phyloP scores from a whole-genome alignment of 2,888 invertebrate species.

The Phortica magna region DNA sequence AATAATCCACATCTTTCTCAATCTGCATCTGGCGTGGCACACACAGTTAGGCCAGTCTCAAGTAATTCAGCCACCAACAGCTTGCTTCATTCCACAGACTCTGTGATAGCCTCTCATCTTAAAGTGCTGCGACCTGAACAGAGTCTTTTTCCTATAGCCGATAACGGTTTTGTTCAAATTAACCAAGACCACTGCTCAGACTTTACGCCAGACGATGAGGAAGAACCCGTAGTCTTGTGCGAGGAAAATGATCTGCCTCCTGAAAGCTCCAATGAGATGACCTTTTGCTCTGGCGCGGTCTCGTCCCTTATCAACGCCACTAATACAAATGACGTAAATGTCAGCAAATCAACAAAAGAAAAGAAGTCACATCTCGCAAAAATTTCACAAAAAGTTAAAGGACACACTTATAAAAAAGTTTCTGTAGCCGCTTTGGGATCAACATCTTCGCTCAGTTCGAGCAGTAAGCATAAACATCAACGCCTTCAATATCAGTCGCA shows the following conservation, averaged over 20 bases:
- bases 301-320: slow-evolving; percentile 27
- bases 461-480: slow-evolving; percentile 72
- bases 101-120: slow-evolving; percentile 29
- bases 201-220: slow-evolving; percentile 77
- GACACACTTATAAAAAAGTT: slow-evolving; percentile 76
- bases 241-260: slow-evolving; percentile 59
- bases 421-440: slow-evolving; percentile 65
- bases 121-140: slow-evolving; percentile 47
- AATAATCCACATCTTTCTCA: slow-evolving; percentile 34
- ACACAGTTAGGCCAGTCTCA: slow-evolving; percentile 20
- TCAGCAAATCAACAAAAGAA: not conserved
- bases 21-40: not conserved
- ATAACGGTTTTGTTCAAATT: slow-evolving; percentile 76
- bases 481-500: slow-evolving; percentile 69
- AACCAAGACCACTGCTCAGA: slow-evolving; percentile 75
- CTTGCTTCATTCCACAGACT: slow-evolving; percentile 18
- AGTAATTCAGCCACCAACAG: not conserved
- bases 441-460: slow-evolving; percentile 63
- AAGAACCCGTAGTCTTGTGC: slow-evolving; percentile 75
- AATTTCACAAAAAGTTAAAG: slow-evolving; percentile 77
- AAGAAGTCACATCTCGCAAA: slow-evolving; percentile 76
- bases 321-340: slow-evolving; percentile 36
- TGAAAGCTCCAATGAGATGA: slow-evolving; percentile 19
- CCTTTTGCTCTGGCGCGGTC: slow-evolving; percentile 15
- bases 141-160: slow-evolving; percentile 74